These are phyloP conservation scores for Drosophila setifemur DNA, from an alignment of 1,140 invertebrate species.

Conservation along the genomic window DNA sequence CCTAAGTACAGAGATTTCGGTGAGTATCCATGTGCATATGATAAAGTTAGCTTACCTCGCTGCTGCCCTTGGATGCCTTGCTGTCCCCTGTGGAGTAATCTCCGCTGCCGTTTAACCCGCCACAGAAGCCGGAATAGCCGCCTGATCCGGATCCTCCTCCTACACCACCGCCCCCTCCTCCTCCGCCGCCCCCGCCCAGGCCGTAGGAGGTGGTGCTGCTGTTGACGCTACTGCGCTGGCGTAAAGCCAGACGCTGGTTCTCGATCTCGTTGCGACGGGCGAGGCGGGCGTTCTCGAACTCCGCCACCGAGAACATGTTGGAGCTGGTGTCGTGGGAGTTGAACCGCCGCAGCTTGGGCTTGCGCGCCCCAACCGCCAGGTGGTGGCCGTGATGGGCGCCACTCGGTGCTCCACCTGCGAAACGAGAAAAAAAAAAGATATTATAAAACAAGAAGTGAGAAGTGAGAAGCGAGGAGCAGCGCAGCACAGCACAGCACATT, in stretches of 20 bases:
- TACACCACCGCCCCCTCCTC: neutral
- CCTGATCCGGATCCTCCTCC: neutral
- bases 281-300: conserved; percentile 80
- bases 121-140: conserved; percentile 47
- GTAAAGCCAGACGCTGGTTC: conserved; percentile 69
- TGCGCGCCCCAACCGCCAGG: conserved; percentile 65
- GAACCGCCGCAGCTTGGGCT: conserved; percentile 78
- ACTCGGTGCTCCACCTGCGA: conserved; percentile 61
- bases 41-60: conserved; percentile 49
- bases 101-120: conserved; percentile 61
- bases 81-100: conserved; percentile 82
- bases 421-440: neutral
- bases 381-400: conserved; percentile 61
- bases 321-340: conserved; percentile 82
- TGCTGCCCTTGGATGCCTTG: conserved; percentile 76
- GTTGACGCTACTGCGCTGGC: conserved; percentile 64
- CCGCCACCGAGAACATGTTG: conserved; percentile 82
- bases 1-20: no score
- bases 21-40: no score
- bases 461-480: conserved; percentile 27
- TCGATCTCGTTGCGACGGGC: conserved; percentile 82
- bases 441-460: conserved; percentile 3
- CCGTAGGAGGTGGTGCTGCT: conserved; percentile 35
- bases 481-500: no score
- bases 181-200: conserved; percentile 21